Conservation (phyloP, 1,140 invertebrate species). For the Streblospio benedicti region DNA sequence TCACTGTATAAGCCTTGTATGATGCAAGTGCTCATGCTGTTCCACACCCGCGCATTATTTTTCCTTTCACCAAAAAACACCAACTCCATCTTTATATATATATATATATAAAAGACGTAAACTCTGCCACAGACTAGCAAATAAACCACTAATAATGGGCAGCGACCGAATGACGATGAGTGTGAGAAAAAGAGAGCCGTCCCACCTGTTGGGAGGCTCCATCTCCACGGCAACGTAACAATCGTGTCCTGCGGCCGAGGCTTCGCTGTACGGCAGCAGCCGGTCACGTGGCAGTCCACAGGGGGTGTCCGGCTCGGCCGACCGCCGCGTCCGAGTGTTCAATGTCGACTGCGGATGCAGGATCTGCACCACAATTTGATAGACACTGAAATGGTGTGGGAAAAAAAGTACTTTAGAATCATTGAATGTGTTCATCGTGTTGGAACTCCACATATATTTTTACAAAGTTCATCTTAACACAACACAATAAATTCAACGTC, state of each 20-base stretch:
- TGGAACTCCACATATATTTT: too few species aligned
- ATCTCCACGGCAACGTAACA: constrained; percentile 76
- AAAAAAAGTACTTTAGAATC: background rate
- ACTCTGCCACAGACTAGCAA: too few species aligned
- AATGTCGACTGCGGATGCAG: background rate
- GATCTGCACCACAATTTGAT: background rate
- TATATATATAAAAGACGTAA: too few species aligned
- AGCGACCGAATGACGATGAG: too few species aligned
- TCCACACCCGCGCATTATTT: too few species aligned
- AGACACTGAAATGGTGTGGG: background rate
- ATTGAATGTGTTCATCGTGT: too few species aligned
- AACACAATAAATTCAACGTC: background rate
- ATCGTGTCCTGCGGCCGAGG: constrained; percentile 53
- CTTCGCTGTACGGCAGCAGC: constrained; percentile 40
- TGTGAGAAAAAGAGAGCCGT: too few species aligned
- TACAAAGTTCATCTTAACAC: background rate
- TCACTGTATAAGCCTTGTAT: too few species aligned
- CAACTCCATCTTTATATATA: too few species aligned
- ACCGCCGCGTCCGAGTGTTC: constrained; percentile 6
- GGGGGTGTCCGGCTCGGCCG: constrained; percentile 14
- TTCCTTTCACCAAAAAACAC: too few species aligned
- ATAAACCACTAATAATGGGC: too few species aligned
- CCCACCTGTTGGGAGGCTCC: constrained; percentile 33
- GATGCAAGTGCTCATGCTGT: too few species aligned
- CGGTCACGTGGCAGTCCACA: constrained; percentile 22